Conservation (phyloP, 2,888 invertebrate species). For the Caenorhabditis sp. region DNA sequence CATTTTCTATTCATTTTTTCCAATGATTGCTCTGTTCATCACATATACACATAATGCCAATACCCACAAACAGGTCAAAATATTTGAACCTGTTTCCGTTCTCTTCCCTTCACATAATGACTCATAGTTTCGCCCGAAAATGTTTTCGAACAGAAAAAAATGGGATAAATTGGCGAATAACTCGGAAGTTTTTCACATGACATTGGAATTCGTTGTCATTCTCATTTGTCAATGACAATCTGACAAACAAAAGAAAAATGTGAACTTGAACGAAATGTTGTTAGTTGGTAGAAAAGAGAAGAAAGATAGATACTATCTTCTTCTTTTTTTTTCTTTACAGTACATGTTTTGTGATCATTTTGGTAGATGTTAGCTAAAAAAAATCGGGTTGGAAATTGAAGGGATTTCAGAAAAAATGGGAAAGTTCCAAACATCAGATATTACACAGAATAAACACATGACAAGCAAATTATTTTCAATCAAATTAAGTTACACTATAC, state of each 20-base stretch:
- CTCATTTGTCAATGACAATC: not conserved
- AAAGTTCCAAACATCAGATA: not conserved
- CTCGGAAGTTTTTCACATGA: not conserved
- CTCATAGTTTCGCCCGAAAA: no score
- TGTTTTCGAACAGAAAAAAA: no score
- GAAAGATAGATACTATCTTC: not conserved
- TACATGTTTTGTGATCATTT: not conserved
- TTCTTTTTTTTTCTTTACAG: not conserved
- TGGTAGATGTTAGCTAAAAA: not conserved
- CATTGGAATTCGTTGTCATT: not conserved
- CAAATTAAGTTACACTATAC: no score
- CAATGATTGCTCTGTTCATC: no score
- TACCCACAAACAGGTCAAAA: no score
- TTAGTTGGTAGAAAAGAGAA: not conserved
- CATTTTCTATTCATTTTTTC: no score
- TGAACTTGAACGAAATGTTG: no score
- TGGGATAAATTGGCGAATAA: no score
- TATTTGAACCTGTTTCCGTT: no score
- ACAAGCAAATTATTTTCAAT: no score
- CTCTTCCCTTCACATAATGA: no score
- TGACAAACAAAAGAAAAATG: not conserved
- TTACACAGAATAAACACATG: not conserved
- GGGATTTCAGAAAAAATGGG: not conserved
- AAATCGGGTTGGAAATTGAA: not conserved
- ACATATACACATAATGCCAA: no score